Evolutionary conservation across 2,113 vertebrate species (phyloP).

Genomic region (Todiramphus saurophagus): DNA sequence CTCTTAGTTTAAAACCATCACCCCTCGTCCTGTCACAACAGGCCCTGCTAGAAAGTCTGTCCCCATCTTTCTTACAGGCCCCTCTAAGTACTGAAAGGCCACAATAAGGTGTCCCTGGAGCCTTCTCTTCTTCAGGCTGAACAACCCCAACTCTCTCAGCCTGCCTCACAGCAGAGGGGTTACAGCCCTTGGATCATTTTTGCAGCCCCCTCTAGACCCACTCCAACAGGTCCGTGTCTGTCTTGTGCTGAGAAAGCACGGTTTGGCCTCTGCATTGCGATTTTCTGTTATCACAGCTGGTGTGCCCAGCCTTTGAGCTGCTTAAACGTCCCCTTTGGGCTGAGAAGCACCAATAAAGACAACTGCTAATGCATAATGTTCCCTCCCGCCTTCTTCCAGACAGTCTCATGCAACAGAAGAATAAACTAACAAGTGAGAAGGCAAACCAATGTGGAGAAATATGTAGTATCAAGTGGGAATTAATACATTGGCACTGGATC

Average conservation of each 20-base stretch:
- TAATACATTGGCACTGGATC: not conserved
- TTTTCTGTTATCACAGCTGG: not conserved
- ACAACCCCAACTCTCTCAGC: not conserved
- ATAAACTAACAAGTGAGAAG: not conserved
- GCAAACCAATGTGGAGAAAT: not conserved
- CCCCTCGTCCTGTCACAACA: not conserved
- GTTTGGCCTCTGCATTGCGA: accelerated
- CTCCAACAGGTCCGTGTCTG: not conserved
- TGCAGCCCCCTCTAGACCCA: not conserved
- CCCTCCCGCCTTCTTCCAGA: not conserved
- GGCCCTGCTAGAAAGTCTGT: not conserved
- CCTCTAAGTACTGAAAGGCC: not conserved
- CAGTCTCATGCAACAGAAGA: not conserved
- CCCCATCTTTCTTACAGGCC: not conserved
- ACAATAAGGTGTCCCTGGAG: not conserved
- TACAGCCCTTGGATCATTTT: not conserved
- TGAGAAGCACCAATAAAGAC: not conserved
- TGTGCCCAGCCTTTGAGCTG: not conserved
- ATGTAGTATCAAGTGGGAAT: not conserved
- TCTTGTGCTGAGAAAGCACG: not conserved
- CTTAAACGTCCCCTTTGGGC: not conserved
- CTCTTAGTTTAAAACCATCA: not conserved
- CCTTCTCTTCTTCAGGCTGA: not conserved
- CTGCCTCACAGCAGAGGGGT: not conserved
- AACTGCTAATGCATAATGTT: not conserved